Evolutionary conservation across 2,797 vertebrate species (phyloP).

Genomic region (Sylvilagus floridanus): DNA sequence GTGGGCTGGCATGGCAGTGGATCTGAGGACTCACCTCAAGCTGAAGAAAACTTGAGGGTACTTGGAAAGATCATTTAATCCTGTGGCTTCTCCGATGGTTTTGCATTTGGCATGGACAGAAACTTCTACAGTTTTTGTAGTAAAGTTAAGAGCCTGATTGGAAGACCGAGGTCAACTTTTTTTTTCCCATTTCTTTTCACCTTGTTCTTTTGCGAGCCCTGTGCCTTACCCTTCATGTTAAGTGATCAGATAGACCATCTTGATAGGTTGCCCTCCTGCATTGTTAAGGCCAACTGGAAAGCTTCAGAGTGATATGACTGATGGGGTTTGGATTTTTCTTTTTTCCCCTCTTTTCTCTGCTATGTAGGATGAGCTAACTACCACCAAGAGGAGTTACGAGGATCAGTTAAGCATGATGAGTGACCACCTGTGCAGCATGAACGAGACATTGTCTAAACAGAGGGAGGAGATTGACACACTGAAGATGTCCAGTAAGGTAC

Average conservation of each 20-base stretch:
- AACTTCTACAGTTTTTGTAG: conserved; percentile 17
- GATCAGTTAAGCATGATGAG: conserved; percentile 99
- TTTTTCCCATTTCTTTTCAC: background rate
- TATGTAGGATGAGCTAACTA: conserved; percentile 95
- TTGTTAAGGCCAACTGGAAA: background rate
- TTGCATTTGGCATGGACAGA: background rate
- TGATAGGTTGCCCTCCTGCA: background rate
- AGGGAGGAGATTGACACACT: conserved; percentile 98
- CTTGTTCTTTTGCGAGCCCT: background rate
- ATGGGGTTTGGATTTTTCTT: background rate
- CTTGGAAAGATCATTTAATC: background rate
- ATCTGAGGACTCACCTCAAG: background rate
- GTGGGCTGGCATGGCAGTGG: background rate
- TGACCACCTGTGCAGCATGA: conserved; percentile 99
- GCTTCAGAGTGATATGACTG: background rate
- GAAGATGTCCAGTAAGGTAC: conserved; percentile 95
- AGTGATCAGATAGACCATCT: background rate
- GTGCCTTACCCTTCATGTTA: background rate
- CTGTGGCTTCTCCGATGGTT: background rate
- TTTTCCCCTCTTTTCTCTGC: background rate
- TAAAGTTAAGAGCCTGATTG: conserved; percentile 37
- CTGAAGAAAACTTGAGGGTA: background rate
- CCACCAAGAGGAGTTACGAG: conserved; percentile 98
- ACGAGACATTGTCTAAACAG: conserved; percentile 98
- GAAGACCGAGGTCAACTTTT: background rate